phyloP scores from a whole-genome alignment of 2,888 invertebrate genomes.

The Poecilobothrus nobilitatus region DNA sequence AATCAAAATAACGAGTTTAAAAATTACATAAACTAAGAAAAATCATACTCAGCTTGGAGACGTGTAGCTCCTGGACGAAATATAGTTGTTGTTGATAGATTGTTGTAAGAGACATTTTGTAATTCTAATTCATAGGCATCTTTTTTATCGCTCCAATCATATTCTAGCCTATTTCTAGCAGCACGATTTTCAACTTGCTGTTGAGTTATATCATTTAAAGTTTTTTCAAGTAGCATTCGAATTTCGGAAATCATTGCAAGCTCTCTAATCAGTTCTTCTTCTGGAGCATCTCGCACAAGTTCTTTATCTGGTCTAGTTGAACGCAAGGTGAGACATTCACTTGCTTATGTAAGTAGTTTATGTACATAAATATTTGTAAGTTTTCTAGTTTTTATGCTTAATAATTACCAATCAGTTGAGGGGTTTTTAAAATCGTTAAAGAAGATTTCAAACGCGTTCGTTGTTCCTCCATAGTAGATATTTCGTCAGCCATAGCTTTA shows the following conservation, averaged over 20 bases:
- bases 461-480: slow-evolving; percentile 58
- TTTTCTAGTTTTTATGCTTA: slow-evolving; percentile 10
- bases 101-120: slow-evolving; percentile 57
- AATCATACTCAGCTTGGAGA: slow-evolving; percentile 59
- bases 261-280: slow-evolving; percentile 70
- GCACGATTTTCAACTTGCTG: slow-evolving; percentile 68
- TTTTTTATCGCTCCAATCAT: slow-evolving; percentile 86
- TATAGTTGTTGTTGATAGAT: slow-evolving; percentile 60
- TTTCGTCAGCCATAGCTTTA: slow-evolving; percentile 60
- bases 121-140: slow-evolving; percentile 71
- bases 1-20: slow-evolving; percentile 20
- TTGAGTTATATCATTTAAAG: slow-evolving; percentile 57
- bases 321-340: slow-evolving; percentile 64
- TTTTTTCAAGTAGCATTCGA: slow-evolving; percentile 52
- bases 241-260: slow-evolving; percentile 62
- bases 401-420: slow-evolving; percentile 56
- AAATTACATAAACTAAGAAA: background rate
- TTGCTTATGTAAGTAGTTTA: slow-evolving; percentile 38
- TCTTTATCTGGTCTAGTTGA: slow-evolving; percentile 63
- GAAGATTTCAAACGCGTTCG: slow-evolving; percentile 60
- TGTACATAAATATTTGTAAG: slow-evolving; percentile 6
- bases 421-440: slow-evolving; percentile 56
- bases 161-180: slow-evolving; percentile 73
- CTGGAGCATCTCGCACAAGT: slow-evolving; percentile 64
- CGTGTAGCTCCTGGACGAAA: slow-evolving; percentile 74